Base-by-base conservation (phyloP, 2,888 invertebrate species). In the Apodemia hepburni region DNA sequence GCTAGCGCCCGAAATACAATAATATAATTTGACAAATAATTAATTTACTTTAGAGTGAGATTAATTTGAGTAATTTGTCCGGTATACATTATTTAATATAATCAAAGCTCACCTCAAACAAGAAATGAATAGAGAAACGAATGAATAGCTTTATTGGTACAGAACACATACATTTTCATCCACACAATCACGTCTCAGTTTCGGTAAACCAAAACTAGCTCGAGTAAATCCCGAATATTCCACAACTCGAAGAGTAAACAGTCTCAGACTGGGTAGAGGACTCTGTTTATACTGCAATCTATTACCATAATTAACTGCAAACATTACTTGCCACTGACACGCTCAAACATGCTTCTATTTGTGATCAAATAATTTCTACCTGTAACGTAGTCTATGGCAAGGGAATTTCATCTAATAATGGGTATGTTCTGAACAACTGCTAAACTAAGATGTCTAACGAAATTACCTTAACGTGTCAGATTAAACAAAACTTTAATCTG, bases 271-370 rank as follows among this genome's bases (percentile, higher is more conserved):
- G 12, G 51, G 12, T 51, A 51, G 51, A 65, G 66, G 70, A 66
- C 66, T 57, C 70, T 74, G 72, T 72, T 72, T 79, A 75, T 73
- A 71, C 71, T 81, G 81, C 80, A 83, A 80, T 79, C 81, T 81
- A 87, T 87, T 85, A 84, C 74, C 81, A 81, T 87, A 87, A 87
- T 87, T 86, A 86, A 87, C 76, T 75, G 77, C 82, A 87, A 86
- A 87, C 81, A 84, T 71, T 77, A 78, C 76, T 75, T 73, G 76
- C 77, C 76, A 75, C 75, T 79, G 83, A 83, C 82, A 81, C 71
- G 82, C 75, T 81, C 81, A 86, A 85, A 83, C 78, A 82, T 69
- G 66, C 68, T 69, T 75, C 79, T 81, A 81, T 83, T 79, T 73
- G 75, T 74, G 76, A 77, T 82, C 77, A 83, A 84, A 85, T 85